Evolutionary conservation across 2,888 invertebrate species (phyloP).

Genomic region (Limnephilus auricula): DNA sequence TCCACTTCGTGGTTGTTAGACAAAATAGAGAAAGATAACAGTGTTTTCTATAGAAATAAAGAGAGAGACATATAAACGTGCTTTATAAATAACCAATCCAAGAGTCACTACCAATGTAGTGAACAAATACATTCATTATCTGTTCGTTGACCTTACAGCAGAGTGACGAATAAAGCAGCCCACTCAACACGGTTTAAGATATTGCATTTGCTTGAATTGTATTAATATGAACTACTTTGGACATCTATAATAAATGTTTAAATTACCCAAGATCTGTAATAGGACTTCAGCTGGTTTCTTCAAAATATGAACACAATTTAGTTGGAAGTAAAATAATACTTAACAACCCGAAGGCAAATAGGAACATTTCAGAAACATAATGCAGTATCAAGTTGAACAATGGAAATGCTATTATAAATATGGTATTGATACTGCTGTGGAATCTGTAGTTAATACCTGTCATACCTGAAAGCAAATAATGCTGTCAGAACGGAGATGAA

Average conservation of each 20-base stretch:
- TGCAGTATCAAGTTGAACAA: too few species aligned
- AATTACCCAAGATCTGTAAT: too few species aligned
- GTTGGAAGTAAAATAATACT: too few species aligned
- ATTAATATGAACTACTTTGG: too few species aligned
- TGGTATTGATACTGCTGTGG: too few species aligned
- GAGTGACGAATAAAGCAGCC: background rate
- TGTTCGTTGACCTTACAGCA: background rate
- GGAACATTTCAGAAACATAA: too few species aligned
- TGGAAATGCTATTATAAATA: too few species aligned
- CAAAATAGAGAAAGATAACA: background rate
- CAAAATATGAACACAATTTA: too few species aligned
- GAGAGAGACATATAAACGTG: background rate
- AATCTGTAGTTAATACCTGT: background rate
- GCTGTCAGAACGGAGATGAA: too few species aligned
- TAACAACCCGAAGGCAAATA: too few species aligned
- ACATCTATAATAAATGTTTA: too few species aligned
- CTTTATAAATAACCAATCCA: background rate
- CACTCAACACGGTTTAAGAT: background rate
- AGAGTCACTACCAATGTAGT: background rate
- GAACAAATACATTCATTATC: background rate
- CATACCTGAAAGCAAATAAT: background rate
- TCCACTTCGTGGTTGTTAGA: background rate
- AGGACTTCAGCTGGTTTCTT: too few species aligned
- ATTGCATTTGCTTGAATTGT: background rate
- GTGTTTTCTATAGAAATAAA: background rate